These are phyloP conservation scores for Helobdella robusta DNA, from an alignment of 2,888 invertebrate species.

Conservation along the genomic window DNA sequence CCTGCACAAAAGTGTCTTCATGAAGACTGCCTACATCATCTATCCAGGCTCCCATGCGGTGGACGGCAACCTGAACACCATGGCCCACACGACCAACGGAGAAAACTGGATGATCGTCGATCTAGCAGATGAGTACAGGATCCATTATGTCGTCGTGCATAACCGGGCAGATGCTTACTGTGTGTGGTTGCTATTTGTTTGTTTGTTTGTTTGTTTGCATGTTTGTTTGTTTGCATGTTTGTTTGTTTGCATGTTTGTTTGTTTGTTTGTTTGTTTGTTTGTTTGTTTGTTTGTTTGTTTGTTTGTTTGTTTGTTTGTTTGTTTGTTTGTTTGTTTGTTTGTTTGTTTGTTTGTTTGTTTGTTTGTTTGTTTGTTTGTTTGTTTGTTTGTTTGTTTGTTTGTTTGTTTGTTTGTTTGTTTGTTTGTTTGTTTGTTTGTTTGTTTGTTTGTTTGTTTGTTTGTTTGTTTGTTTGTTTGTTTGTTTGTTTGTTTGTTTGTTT, in stretches of 20 bases:
- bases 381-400: slow-evolving; percentile 4
- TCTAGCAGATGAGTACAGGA: too few species aligned
- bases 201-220: not conserved
- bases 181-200: too few species aligned
- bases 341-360: slow-evolving; percentile 9
- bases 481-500: slow-evolving; percentile 1
- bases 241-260: not conserved
- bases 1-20: too few species aligned
- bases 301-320: not conserved
- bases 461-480: slow-evolving; percentile 1
- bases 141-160: too few species aligned
- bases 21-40: too few species aligned
- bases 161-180: too few species aligned
- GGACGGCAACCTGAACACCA: too few species aligned
- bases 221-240: not conserved
- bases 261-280: slow-evolving; percentile 9
- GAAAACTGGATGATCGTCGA: too few species aligned
- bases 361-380: slow-evolving; percentile 10
- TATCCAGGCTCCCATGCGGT: too few species aligned
- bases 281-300: slow-evolving; percentile 15
- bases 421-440: slow-evolving; percentile 4
- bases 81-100: too few species aligned
- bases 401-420: slow-evolving; percentile 4
- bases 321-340: slow-evolving; percentile 1
- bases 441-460: slow-evolving; percentile 3